Conservation (phyloP, 1,140 invertebrate genomes). For the Brachionus calyciflorus region DNA sequence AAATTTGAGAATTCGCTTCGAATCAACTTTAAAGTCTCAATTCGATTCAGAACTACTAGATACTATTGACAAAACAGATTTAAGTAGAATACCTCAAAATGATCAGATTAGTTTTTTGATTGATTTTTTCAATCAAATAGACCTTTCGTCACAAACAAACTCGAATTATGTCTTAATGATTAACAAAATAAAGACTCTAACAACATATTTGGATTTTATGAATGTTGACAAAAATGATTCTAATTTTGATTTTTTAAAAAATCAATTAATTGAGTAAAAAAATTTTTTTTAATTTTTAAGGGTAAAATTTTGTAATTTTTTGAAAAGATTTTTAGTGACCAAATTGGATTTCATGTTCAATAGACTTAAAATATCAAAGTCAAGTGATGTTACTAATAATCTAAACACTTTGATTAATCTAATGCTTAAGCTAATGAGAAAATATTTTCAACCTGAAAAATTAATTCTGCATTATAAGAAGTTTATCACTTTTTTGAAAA, state of each 20-base stretch:
- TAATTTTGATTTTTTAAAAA: constrained; percentile 20
- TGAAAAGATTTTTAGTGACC: neutral
- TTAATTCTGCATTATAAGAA: neutral
- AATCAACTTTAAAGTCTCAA: constrained; percentile 9
- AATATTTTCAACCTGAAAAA: constrained; percentile 2
- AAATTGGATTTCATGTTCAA: constrained; percentile 1
- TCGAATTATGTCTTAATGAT: constrained; percentile 11
- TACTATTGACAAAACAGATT: neutral
- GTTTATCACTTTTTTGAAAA: constrained; percentile 1
- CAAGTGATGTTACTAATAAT: neutral
- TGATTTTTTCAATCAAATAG: constrained; percentile 37
- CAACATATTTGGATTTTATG: neutral
- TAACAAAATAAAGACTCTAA: constrained; percentile 6
- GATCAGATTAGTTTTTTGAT: neutral
- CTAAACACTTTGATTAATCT: neutral
- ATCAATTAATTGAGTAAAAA: constrained; percentile 16
- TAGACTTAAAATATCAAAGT: neutral
- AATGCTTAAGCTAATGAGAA: neutral
- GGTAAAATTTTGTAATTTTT: neutral
- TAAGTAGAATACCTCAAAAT: neutral
- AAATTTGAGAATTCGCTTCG: neutral
- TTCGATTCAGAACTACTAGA: neutral
- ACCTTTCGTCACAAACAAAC: neutral
- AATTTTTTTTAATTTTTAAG: neutral
- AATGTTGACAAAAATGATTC: neutral